These are phyloP conservation scores for Philypnodon macrostomus DNA, from an alignment of 2,797 vertebrate genomes.

Conservation along the genomic window DNA sequence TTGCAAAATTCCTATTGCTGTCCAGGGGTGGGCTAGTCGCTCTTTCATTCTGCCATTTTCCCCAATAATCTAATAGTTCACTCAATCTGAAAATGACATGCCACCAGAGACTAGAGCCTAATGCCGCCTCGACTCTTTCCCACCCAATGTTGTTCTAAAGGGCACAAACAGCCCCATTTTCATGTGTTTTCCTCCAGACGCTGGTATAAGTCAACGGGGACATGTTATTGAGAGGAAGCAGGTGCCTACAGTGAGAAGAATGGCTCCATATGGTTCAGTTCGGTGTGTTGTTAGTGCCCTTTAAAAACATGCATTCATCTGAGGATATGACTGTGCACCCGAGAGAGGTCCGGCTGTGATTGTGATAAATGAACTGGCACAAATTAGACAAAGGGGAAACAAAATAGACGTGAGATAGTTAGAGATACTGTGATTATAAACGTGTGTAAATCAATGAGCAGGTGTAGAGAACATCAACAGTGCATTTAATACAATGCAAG, in stretches of 20 bases:
- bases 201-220: constrained; percentile 47
- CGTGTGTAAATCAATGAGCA: too few relatives aligned
- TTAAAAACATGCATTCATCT: constrained; percentile 46
- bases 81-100: too few relatives aligned
- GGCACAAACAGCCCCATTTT: too few relatives aligned
- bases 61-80: too few relatives aligned
- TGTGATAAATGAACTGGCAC: constrained; percentile 58
- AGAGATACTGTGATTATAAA: too few relatives aligned
- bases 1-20: too few relatives aligned
- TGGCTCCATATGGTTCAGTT: constrained; percentile 59
- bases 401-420: constrained; percentile 49
- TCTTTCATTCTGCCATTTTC: too few relatives aligned
- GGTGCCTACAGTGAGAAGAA: constrained; percentile 61
- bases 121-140: too few relatives aligned
- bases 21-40: too few relatives aligned
- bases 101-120: too few relatives aligned
- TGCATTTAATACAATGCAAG: too few relatives aligned
- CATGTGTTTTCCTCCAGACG: constrained; percentile 30
- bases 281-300: constrained; percentile 41
- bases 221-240: constrained; percentile 73
- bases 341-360: constrained; percentile 59
- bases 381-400: constrained; percentile 56
- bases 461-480: not conserved
- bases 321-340: constrained; percentile 63
- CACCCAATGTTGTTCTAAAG: too few relatives aligned